Conservation (phyloP, 2,797 vertebrate genomes). For the Podarcis siculus region DNA sequence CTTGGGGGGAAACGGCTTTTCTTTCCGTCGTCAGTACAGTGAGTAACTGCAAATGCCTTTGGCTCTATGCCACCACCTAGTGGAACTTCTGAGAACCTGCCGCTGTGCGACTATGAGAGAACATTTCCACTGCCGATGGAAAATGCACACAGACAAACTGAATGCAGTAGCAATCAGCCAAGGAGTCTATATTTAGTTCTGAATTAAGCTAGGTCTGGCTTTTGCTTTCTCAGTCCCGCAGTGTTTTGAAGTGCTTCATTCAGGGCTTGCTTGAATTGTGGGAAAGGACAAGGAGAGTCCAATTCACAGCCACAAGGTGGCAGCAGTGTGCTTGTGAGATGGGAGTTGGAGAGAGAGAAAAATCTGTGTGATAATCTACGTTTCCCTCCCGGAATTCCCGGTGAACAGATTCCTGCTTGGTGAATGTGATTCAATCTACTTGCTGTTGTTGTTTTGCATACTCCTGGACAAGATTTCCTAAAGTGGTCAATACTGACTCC, state of each 20-base stretch:
- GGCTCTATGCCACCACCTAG: conserved; percentile 11
- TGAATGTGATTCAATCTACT: neutral
- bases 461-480: no score
- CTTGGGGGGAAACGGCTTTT: no score
- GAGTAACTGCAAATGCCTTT: neutral
- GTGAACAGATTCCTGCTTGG: neutral
- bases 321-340: conserved; percentile 69
- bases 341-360: neutral
- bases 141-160: neutral
- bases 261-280: neutral
- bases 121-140: neutral
- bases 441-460: neutral
- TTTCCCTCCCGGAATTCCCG: neutral
- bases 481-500: no score
- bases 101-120: neutral
- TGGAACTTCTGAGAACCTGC: neutral
- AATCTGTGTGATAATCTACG: no score
- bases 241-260: neutral
- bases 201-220: neutral
- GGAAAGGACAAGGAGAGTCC: neutral
- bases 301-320: conserved; percentile 63
- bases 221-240: neutral
- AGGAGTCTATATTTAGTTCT: neutral
- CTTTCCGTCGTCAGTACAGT: fast-evolving
- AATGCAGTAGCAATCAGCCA: neutral